Evolutionary conservation across 2,888 invertebrate genomes (phyloP), one percentile per base, ranked within the genome.

Genomic region (Copidosoma aretas): DNA sequence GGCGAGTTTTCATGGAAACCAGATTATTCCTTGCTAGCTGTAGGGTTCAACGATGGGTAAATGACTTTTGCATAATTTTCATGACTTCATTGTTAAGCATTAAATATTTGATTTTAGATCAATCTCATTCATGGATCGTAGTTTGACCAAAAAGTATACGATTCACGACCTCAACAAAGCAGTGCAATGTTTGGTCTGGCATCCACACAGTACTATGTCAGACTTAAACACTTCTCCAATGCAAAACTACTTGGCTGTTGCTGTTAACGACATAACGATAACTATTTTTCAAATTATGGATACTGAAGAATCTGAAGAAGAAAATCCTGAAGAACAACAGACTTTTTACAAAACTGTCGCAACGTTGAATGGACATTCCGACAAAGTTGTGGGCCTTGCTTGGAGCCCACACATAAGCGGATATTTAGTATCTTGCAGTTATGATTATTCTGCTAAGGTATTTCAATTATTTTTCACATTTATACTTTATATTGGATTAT

Each of bases 361-460:
- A 60, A 82, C 76, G 0, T 78, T 88, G 61, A 71, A 68, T 0
- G 88, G 87, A 0, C 92, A 93, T 78, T 82, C 77, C 32, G 80
- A 81, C 0, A 79, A 86, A 46, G 87, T 91, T 24, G 86, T 88
- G 1, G 86, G 87, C 60, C 75, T 91, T 10, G 84, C 86, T 0
- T 93, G 93, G 93, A 91, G 88, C 81, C 90, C 91, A 0, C 91
- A 91, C 77, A 78, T 84, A 1, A 89, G 90, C 67, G 89, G 87
- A 0, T 82, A 86, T 58, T 83, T 95, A 56, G 86, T 90, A 10
- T 89, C 92, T 3, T 89, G 89, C 0, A 90, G 91, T 1, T 90
- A 89, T 71, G 93, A 93, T 80, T 84, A 86, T 25, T 88, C 89
- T 41, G 89, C 89, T 25, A 87, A 91, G 84, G 92, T 93, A 83